phyloP scores from a whole-genome alignment of 2,797 vertebrate genomes.

The Dendrocincla tyrannina region DNA sequence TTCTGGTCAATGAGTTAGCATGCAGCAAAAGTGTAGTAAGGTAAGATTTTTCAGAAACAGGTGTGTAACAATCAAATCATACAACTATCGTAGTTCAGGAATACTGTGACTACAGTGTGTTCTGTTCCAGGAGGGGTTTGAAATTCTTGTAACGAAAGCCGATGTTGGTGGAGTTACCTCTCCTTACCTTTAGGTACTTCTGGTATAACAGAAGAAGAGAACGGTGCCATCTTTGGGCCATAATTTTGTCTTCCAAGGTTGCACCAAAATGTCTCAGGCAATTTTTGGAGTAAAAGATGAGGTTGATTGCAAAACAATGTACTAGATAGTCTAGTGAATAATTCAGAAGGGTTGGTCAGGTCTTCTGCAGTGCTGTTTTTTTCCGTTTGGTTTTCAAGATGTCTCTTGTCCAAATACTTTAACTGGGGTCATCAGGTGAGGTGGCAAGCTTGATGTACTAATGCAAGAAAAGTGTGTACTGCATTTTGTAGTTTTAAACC shows the following conservation, averaged over 20 bases:
- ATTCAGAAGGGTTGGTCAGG: background rate
- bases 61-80: background rate
- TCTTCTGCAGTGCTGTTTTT: background rate
- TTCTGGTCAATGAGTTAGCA: conserved; percentile 92
- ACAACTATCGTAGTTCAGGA: background rate
- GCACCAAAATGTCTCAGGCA: background rate
- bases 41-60: conserved; percentile 70
- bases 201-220: background rate
- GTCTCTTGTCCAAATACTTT: background rate
- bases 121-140: background rate
- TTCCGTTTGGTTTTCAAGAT: background rate
- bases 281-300: background rate
- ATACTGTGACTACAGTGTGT: background rate
- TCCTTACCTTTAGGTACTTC: background rate
- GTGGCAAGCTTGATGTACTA: background rate
- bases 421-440: background rate
- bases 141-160: background rate
- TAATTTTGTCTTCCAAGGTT: background rate
- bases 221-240: background rate
- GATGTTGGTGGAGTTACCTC: background rate
- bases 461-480: background rate
- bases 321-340: background rate
- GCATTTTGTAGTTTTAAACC: background rate
- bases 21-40: conserved; percentile 93
- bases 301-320: background rate